Evolutionary conservation across 1,140 invertebrate genomes (phyloP).

Genomic region (Aphis craccivora): DNA sequence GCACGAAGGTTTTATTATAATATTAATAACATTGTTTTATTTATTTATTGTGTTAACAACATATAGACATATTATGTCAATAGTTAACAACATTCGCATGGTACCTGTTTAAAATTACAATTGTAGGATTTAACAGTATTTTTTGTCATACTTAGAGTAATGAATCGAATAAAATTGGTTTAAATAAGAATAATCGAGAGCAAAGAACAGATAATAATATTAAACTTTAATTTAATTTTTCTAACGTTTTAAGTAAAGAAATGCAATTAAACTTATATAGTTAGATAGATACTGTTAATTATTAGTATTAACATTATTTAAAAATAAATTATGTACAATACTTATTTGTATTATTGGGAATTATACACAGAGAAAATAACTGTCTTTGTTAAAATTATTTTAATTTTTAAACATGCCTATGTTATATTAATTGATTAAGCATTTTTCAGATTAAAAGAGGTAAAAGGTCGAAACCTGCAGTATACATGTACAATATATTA

Average conservation of each 20-base stretch:
- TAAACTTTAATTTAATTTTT: not conserved
- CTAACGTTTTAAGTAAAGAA: not conserved
- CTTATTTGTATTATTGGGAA: not conserved
- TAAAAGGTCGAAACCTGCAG: constrained; percentile 41
- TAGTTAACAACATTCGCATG: not conserved
- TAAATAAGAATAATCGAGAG: not conserved
- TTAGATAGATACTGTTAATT: not conserved
- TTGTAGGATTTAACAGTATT: too few species aligned
- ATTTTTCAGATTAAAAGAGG: constrained; percentile 5
- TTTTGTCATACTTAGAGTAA: too few species aligned
- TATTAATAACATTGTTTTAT: not conserved
- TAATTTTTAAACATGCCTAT: not conserved
- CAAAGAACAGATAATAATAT: not conserved
- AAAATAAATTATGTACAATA: not conserved
- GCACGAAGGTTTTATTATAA: not conserved
- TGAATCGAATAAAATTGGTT: too few species aligned
- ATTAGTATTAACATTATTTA: not conserved
- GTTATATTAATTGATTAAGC: not conserved
- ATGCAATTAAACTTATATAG: not conserved
- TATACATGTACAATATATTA: not conserved
- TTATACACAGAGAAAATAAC: not conserved
- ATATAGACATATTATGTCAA: too few species aligned
- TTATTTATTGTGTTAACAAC: not conserved
- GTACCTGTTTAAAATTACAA: too few species aligned
- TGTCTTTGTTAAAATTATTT: not conserved